Evolutionary conservation across 2,797 vertebrate genomes (phyloP), one percentile per base, ranked within the genome.

Genomic region (Falco berigora): DNA sequence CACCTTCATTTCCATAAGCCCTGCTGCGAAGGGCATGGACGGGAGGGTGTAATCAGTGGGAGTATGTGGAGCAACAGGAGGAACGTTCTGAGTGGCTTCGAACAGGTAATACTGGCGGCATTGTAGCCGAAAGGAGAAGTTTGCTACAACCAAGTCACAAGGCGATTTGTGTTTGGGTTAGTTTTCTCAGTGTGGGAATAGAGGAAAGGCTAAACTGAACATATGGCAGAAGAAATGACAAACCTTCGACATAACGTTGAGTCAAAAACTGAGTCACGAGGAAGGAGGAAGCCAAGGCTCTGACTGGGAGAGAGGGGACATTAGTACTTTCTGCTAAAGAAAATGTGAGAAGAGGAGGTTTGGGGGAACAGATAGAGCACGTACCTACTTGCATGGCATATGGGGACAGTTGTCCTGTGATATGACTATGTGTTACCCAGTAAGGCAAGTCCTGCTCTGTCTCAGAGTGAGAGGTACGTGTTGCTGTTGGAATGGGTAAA

Each of bases 71-170:
- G 86, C 77, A 92, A 52, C 34, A 81, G 77, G 6, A 85, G 56
- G 42, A 87, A 14, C 34, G 4, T 42, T 7, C 20, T 66, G 75
- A 74, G 55, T 27, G 69, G 53, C 42, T 93, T 2, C 53, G 82
- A 96, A 84, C 88, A 90, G 79, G 90, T 94, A 88, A 88, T 62
- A 52, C 80, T 0, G 0, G 82, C 4, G 6, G 61, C 1, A 1
- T 1, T 59, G 64, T 38, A 49, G 84, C 75, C 77, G 28, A 49
- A 59, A 88, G 49, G 46, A 87, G 92, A 80, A 55, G 68, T 46
- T 92, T 88, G 95, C 90, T 59, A 22, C 59, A 27, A 91, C 87
- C 85, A 81, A 93, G 61, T 24, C 94, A 95, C 22, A 27, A 82
- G 94, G 73, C 21, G 0, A 8, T 79, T 78, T 44, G 75, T 58